A percentile compares a stretch with the other conserved stretches of the same genome.
These are phyloP conservation scores for Diachasma alloeum DNA, from an alignment of 1,140 invertebrate genomes.

Conservation along the genomic window DNA sequence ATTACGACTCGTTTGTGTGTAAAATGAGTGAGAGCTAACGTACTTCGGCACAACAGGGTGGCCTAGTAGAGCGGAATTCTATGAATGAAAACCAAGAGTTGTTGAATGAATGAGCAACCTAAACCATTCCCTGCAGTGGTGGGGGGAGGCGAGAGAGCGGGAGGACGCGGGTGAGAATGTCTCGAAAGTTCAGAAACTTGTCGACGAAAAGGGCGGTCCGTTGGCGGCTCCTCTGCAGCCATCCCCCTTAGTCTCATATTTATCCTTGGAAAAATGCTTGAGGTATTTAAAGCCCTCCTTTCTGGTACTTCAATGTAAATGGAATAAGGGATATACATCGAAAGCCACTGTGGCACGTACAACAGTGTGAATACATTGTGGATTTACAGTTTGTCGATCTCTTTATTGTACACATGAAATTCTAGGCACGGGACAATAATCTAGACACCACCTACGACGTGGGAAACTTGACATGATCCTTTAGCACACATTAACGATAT, in stretches of 20 bases:
- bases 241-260: background rate
- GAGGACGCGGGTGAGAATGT: background rate
- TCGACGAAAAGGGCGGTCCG: background rate
- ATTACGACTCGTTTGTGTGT: background rate
- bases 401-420: background rate
- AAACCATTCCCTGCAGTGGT: background rate
- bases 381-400: background rate
- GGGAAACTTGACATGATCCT: background rate
- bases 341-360: background rate
- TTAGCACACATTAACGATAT: background rate
- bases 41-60: background rate
- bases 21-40: background rate
- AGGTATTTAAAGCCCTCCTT: background rate
- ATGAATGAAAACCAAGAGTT: constrained; percentile 8
- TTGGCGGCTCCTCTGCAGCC: background rate
- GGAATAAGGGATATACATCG: background rate
- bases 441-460: background rate
- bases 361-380: background rate
- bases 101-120: background rate
- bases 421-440: background rate
- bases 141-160: background rate
- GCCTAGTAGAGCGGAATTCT: background rate
- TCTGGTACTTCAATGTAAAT: constrained; percentile 6
- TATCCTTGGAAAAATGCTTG: background rate
- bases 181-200: background rate